Evolutionary conservation across 2,888 invertebrate genomes (phyloP).

Genomic region (Tolmerus cingulatus): DNA sequence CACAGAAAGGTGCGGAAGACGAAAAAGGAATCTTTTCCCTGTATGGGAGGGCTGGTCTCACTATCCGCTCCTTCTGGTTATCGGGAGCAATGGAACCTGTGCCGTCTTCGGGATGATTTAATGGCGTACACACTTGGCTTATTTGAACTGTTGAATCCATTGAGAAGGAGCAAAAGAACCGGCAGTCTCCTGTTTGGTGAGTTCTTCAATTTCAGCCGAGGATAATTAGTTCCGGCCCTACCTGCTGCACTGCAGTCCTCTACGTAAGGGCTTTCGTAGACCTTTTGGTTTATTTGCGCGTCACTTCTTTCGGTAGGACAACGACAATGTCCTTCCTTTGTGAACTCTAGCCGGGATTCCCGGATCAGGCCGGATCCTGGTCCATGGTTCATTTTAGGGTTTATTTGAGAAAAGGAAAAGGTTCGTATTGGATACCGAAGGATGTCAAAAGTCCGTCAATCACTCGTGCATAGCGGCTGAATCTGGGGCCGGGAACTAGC

Average conservation of each 20-base stretch:
- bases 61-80: background rate
- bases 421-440: background rate
- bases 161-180: background rate
- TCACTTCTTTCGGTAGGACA: background rate
- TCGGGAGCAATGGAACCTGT: background rate
- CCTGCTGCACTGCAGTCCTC: background rate
- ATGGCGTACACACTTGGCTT: slow-evolving; percentile 28
- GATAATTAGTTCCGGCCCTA: slow-evolving; percentile 37
- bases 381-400: background rate
- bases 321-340: background rate
- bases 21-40: background rate
- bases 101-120: slow-evolving; percentile 4
- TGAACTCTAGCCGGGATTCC: background rate
- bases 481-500: background rate
- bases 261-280: background rate
- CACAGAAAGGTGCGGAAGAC: background rate
- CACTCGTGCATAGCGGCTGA: background rate
- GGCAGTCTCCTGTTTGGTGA: slow-evolving; percentile 13
- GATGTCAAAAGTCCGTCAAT: slow-evolving; percentile 21
- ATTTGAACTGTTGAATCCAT: background rate
- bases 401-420: background rate
- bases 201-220: slow-evolving; percentile 26
- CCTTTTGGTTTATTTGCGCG: background rate
- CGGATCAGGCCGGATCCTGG: background rate
- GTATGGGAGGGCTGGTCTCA: background rate